A percentile compares a stretch with the other conserved stretches of the same genome.
Conservation (phyloP, 2,113 vertebrate genomes). For the Forbesichthys agassizii region DNA sequence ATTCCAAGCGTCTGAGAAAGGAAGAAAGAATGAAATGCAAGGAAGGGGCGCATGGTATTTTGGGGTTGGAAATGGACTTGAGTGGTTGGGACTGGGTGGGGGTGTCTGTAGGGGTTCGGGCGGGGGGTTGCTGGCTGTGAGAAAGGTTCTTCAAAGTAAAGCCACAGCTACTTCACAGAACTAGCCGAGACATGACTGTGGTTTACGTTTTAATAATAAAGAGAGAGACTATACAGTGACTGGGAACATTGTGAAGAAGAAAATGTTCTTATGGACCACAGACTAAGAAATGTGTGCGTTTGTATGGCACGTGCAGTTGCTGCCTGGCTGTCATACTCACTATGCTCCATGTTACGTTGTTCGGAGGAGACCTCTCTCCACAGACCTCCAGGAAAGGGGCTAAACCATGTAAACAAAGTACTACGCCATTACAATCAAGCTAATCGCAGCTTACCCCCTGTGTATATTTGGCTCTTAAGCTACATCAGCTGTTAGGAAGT, state of each 20-base stretch:
- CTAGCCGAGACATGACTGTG: neutral
- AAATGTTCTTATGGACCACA: too few relatives aligned
- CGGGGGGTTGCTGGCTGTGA: neutral
- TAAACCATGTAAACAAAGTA: neutral
- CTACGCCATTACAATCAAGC: neutral
- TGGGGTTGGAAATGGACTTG: slow-evolving; percentile 13
- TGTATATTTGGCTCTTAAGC: neutral
- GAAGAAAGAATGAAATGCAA: slow-evolving; percentile 23
- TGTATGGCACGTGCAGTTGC: neutral
- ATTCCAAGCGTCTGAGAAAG: slow-evolving; percentile 55
- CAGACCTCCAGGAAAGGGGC: neutral
- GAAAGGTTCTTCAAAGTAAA: neutral
- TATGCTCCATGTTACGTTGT: neutral
- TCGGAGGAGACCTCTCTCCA: neutral
- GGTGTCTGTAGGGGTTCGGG: slow-evolving; percentile 14
- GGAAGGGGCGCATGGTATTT: neutral
- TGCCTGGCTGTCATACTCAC: neutral
- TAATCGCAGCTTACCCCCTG: neutral
- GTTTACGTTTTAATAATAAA: too few relatives aligned
- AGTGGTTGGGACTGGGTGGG: slow-evolving; percentile 12
- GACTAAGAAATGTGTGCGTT: too few relatives aligned
- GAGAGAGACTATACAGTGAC: too few relatives aligned
- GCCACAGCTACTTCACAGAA: neutral
- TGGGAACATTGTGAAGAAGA: too few relatives aligned
- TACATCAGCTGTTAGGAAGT: too few relatives aligned